These are phyloP conservation scores for Sebastes umbrosus DNA, from an alignment of 2,797 vertebrate genomes.

Conservation along the genomic window DNA sequence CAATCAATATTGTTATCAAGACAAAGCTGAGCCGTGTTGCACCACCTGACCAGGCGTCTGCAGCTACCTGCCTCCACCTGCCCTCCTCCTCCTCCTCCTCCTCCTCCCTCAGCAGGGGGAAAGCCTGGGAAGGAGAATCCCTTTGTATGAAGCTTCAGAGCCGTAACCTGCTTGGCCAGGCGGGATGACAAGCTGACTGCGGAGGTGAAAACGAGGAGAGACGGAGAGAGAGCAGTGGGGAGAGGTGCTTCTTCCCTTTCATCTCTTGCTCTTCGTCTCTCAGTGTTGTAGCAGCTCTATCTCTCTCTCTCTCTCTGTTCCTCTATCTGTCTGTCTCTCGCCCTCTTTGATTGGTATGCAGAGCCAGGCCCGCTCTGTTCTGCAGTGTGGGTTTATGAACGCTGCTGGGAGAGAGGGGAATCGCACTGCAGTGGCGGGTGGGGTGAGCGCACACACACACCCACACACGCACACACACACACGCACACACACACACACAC, in stretches of 20 bases:
- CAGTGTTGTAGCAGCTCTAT: neutral
- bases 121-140: conserved; percentile 76
- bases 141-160: conserved; percentile 64
- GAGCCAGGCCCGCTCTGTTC: conserved; percentile 71
- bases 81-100: neutral
- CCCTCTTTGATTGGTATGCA: conserved; percentile 79
- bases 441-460: conserved; percentile 20
- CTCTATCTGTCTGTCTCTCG: conserved; percentile 7
- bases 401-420: conserved; percentile 60
- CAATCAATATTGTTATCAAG: conserved; percentile 58
- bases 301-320: neutral
- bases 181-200: conserved; percentile 63
- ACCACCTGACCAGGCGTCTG: conserved; percentile 38
- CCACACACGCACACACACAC: neutral
- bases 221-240: neutral
- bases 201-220: conserved; percentile 50
- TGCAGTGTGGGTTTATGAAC: conserved; percentile 82
- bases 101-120: conserved; percentile 50
- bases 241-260: conserved; percentile 32
- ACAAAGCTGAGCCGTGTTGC: conserved; percentile 30
- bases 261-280: conserved; percentile 33
- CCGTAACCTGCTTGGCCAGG: conserved; percentile 47
- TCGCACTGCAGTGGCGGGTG: conserved; percentile 71
- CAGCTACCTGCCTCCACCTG: conserved; percentile 6
- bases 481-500: neutral